Evolutionary conservation across 2,888 invertebrate species (phyloP), one percentile per base, ranked within the genome.

Genomic region (Cosmia trapezina): DNA sequence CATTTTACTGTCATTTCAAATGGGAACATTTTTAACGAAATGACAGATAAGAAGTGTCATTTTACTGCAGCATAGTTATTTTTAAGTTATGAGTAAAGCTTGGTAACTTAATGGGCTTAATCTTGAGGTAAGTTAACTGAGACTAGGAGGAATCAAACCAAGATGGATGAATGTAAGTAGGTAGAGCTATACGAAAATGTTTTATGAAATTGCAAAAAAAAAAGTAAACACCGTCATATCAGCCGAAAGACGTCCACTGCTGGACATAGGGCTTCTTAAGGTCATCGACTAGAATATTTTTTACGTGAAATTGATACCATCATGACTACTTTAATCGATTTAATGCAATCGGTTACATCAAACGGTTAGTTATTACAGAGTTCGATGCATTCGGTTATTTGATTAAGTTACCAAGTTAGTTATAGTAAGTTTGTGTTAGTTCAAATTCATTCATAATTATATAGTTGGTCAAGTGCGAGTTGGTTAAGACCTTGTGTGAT

Each of bases 321-420:
- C 28, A 41, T 33, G 11, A 54, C n/a, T 5, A 51, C 1, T 17
- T 41, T 1, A 47, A 51, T 54, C 19, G 22, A 76, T 59, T 49
- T 19, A 33, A 59, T 53, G 49, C 49, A 69, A 62, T 57, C 22
- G 19, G 7, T 65, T 54, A 22, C n/a, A 41, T 63, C 22, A 54
- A 66, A 45, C 11, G 28, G 17, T 60, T 67, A 56, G 17, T 68
- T 51, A 41, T 11, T 51, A 33, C 51, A 51, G 33, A 60, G 60
- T 68, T 45, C 19, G 22, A 69, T 63, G 68, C n/a, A 56, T 64
- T 63, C 19, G 8, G 49, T 28, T 41, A 68, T 17, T 56, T 28
- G 28, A 76, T 69, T 62, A 2, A 76, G 62, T 70, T 76, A 65
- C 45, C 1, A n/a, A 28, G n/a, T 43, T 51, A n/a, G n/a, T n/a